Base-by-base conservation (phyloP, 2,113 vertebrate species). In the Carassius gibelio region DNA sequence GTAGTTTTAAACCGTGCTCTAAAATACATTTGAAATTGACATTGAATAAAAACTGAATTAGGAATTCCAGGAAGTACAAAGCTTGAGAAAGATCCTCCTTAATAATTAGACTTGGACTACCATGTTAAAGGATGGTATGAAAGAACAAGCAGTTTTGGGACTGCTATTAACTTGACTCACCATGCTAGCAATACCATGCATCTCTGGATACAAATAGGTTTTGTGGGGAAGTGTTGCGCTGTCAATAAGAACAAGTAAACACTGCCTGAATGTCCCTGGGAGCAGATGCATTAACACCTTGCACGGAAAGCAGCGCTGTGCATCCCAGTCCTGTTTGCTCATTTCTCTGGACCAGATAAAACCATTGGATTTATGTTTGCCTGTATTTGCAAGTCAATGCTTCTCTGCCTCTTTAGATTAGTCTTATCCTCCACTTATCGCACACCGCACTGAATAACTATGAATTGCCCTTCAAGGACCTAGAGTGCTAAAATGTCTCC, bases 131-230 rank as follows among this genome's bases (percentile, higher is more conserved):
- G 30, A 59, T 3, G 2, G 5, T 19, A 34, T 57, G 52, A 62
- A 62, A 36, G 34, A 79, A 79, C 0, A 7, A 7, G 77, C 48
- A 74, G 89, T 87, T 86, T 85, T 80, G 76, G 87, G 81, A 79
- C 83, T 87, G 74, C 85, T 92, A 91, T 89, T 91, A 92, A 86
- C 82, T 88, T 86, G 81, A 66, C 85, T 85, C 55, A 83, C 86
- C 86, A 81, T 79, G 77, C 62, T 81, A 77, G 15, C 0, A 72
- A 85, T 79, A 85, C 90, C 88, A 89, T 83, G 87, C 62, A 48
- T 84, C 82, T 74, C 81, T 79, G 66, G 50, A 82, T 81, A 74
- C 69, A 61, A 55, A 84, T 78, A 81, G 83, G 75, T 85, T 48
- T 76, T 86, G 62, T 66, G 90, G 71, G 80, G 62, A 84, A 68